These are phyloP conservation scores for Abrostola triplasia DNA, from an alignment of 2,888 invertebrate genomes.

Conservation along the genomic window DNA sequence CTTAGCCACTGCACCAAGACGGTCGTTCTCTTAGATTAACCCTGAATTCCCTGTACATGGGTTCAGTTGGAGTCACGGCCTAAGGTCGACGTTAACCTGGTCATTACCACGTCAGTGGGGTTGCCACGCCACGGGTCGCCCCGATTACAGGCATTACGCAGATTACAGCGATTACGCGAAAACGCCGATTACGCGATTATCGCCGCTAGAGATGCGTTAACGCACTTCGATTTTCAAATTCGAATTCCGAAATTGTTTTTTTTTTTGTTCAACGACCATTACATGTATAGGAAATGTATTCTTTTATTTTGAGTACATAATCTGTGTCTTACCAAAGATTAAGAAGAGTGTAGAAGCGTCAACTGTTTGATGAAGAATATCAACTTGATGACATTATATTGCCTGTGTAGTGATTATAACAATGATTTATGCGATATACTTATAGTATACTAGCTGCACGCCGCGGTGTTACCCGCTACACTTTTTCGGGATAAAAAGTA, in stretches of 20 bases:
- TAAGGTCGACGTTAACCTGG: slow-evolving; percentile 36
- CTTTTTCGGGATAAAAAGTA: too few species aligned
- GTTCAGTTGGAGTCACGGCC: slow-evolving; percentile 23
- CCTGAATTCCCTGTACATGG: slow-evolving; percentile 7
- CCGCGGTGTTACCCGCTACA: too few species aligned
- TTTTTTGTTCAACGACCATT: neutral
- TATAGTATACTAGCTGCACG: too few species aligned
- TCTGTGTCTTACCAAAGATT: neutral
- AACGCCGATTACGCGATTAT: slow-evolving; percentile 51
- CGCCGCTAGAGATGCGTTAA: slow-evolving; percentile 33
- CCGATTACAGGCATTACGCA: slow-evolving; percentile 62
- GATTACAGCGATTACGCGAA: slow-evolving; percentile 57
- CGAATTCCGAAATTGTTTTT: slow-evolving; percentile 12
- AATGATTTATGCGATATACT: too few species aligned
- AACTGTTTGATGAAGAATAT: too few species aligned
- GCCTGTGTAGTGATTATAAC: too few species aligned
- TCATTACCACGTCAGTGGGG: slow-evolving; percentile 63
- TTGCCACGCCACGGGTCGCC: slow-evolving; percentile 49
- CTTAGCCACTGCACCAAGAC: too few species aligned
- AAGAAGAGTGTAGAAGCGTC: too few species aligned
- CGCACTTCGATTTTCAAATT: slow-evolving; percentile 14
- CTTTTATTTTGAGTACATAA: neutral
- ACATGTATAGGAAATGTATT: neutral
- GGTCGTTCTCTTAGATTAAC: neutral
- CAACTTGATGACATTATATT: too few species aligned